Base-by-base conservation (phyloP, 2,888 invertebrate species). In the Apomyelois bistriatella region DNA sequence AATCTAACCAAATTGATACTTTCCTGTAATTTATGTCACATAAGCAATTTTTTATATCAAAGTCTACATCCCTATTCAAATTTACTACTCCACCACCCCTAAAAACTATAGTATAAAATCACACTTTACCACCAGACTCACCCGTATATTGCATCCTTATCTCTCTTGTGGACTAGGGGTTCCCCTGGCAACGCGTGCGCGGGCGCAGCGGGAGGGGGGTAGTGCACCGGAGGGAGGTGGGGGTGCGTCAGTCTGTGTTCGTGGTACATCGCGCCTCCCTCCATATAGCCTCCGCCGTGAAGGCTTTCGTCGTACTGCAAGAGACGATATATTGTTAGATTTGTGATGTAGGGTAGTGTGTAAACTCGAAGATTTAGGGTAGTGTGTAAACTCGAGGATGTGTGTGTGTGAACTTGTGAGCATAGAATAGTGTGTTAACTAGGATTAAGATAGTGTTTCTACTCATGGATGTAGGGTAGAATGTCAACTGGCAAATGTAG, bases 101-200 rank as follows among this genome's bases (percentile, higher is more conserved):
- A 17, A 42, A 22, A 43, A 10, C 52, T 43, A 43, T 52, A 56
- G 54, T 52, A 37, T 15, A 52, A 56, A 60, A 55, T 57, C 71
- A 70, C 76, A 85, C 86, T 58, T 86, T 89, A 89, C 88, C 89
- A 77, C 79, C 66, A 51, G 65, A 94, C 97, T 96, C 93, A 98
- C 98, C 98, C 98, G 92, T 98, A 98, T 87, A 98, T 98, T 82
- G 98, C 97, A 93, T 98, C 98, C 93, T 98, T 98, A 93, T 98
- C 98, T 84, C 98, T 93, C 92, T 98, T 98, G 91, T 97, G 97
- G 74, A 97, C 97, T 90, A 97, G 97, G 74, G 97, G 97, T 89
- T 91, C 94, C 77, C 94, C 93, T 73, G 95, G 95, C 92, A 96
- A 93, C 83, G 96, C 96, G 91, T 96, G 97, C 92, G 96, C 95